These are phyloP conservation scores for Conistra vaccinii DNA, from an alignment of 2,888 invertebrate genomes.

Conservation along the genomic window DNA sequence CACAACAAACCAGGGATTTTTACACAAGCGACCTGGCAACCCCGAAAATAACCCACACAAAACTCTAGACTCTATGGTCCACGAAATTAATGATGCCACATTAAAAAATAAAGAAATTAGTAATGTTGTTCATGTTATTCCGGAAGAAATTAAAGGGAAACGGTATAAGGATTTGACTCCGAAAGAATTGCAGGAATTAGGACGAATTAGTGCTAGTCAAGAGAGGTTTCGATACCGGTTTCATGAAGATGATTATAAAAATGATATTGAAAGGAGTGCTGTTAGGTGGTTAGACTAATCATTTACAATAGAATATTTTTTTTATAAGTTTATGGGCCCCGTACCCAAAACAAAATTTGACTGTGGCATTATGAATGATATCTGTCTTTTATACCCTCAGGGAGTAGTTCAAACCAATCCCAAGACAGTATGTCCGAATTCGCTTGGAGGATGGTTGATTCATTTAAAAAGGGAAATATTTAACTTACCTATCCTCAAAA, in stretches of 20 bases:
- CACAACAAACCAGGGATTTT: conserved; percentile 77
- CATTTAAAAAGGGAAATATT: no score
- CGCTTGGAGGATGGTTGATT: no score
- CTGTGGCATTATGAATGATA: no score
- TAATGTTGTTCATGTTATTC: conserved; percentile 64
- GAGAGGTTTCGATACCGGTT: conserved; percentile 83
- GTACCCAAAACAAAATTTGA: no score
- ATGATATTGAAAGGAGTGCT: conserved; percentile 74
- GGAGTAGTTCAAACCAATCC: no score
- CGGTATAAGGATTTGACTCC: conserved; percentile 81
- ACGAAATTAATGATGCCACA: conserved; percentile 76
- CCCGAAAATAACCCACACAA: conserved; percentile 80
- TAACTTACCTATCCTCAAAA: no score
- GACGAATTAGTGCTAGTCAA: conserved; percentile 80
- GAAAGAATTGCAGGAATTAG: conserved; percentile 80
- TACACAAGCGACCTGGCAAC: conserved; percentile 82
- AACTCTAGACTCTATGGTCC: conserved; percentile 81
- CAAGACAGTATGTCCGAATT: no score
- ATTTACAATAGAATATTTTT: no score
- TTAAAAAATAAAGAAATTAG: conserved; percentile 52
- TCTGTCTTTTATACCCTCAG: no score
- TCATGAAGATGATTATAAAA: conserved; percentile 80
- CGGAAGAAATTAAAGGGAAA: conserved; percentile 79
- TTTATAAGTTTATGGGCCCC: no score
- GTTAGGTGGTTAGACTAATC: conserved; percentile 81